Percentiles rank a stretch among this genome's conserved stretches.
phyloP scores from a whole-genome alignment of 2,797 vertebrate genomes.

The Sylvilagus floridanus region DNA sequence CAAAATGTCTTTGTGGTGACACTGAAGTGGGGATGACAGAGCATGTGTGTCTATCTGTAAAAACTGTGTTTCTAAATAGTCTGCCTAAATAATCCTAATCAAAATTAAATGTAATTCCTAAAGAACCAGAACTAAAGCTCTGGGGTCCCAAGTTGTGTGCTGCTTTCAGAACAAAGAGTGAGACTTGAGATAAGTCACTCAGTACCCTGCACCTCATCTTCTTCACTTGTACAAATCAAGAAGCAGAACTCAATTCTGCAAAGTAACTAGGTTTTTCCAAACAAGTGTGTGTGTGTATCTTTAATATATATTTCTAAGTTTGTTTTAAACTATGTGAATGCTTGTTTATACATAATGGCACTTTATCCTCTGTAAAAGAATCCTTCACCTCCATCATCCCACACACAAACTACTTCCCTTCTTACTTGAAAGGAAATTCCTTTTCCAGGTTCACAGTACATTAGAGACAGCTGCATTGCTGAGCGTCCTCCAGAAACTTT shows the following conservation, averaged over 20 bases:
- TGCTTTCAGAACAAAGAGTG: not conserved
- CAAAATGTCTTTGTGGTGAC: not conserved
- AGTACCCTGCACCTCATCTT: not conserved
- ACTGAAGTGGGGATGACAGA: no score
- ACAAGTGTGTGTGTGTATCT: not conserved
- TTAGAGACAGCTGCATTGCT: slow-evolving; percentile 80
- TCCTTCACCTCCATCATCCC: slow-evolving; percentile 58
- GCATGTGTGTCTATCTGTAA: not conserved
- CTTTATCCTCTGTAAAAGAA: slow-evolving; percentile 73
- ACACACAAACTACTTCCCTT: slow-evolving; percentile 77
- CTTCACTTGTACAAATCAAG: not conserved
- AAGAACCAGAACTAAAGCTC: not conserved
- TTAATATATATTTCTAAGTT: not conserved
- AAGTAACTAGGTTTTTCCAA: slow-evolving; percentile 14
- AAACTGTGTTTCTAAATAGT: not conserved
- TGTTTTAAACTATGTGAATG: slow-evolving; percentile 7
- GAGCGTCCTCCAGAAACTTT: slow-evolving; percentile 71
- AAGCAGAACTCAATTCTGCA: not conserved
- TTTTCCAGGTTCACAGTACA: slow-evolving; percentile 80
- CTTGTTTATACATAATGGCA: slow-evolving; percentile 48
- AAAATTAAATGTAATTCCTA: not conserved
- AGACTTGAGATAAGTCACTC: not conserved
- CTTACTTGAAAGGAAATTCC: slow-evolving; percentile 81
- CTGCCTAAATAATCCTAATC: not conserved
- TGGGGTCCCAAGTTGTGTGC: not conserved